phyloP scores from a whole-genome alignment of 2,113 vertebrate species.

The Catharus fuscescens region DNA sequence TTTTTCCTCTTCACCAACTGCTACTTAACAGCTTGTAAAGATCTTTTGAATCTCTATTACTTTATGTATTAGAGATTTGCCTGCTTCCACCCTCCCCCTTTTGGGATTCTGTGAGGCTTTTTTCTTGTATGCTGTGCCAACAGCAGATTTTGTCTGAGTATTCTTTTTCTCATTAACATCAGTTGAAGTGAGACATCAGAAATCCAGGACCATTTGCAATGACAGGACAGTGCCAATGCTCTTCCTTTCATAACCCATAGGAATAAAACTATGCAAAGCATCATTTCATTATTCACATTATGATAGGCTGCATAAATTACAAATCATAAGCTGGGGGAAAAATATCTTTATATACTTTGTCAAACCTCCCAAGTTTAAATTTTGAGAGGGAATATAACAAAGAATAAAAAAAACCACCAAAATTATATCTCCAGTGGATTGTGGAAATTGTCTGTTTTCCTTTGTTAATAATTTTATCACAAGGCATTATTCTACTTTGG shows the following conservation, averaged over 20 bases:
- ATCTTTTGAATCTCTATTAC: conserved; percentile 57
- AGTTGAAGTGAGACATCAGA: conserved; percentile 64
- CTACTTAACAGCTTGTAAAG: conserved; percentile 53
- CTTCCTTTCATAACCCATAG: conserved; percentile 56
- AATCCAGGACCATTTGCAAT: conserved; percentile 59
- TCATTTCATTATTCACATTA: conserved; percentile 57
- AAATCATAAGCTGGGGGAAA: not conserved
- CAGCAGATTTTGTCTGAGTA: conserved; percentile 51
- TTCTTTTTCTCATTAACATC: conserved; percentile 65
- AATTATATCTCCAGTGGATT: not conserved
- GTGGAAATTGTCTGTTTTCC: not conserved
- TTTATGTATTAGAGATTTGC: conserved; percentile 50
- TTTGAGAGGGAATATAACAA: not conserved
- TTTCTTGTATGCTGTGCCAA: conserved; percentile 57
- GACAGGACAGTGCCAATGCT: conserved; percentile 60
- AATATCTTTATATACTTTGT: not conserved
- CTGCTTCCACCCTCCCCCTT: conserved; percentile 23
- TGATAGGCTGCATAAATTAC: conserved; percentile 51
- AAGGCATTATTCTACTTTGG: not conserved
- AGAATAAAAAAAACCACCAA: not conserved
- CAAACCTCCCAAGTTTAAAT: not conserved
- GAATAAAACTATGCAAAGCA: conserved; percentile 59
- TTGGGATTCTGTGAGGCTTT: conserved; percentile 51
- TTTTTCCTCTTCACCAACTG: conserved; percentile 7
- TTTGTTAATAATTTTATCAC: not conserved